These are phyloP conservation scores for Nudaria mundana DNA, from an alignment of 2,888 invertebrate species.

Conservation along the genomic window DNA sequence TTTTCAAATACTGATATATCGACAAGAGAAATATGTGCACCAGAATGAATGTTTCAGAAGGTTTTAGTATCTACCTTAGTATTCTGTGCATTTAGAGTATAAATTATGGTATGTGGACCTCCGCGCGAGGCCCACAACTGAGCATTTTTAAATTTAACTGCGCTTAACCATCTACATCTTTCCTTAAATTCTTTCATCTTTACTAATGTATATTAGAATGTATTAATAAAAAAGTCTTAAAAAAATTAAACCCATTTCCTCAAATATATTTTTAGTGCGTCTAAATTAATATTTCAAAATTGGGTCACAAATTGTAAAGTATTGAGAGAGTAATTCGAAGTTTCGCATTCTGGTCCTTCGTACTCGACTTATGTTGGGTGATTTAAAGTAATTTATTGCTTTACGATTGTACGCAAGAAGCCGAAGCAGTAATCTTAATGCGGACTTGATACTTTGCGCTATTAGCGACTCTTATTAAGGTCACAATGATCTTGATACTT, in stretches of 20 bases:
- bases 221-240: no score
- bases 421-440: constrained; percentile 28
- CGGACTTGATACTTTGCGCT: constrained; percentile 24
- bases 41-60: constrained; percentile 2
- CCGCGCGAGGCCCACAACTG: no score
- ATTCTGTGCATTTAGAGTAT: background rate
- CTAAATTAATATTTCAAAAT: background rate
- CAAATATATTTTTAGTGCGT: background rate
- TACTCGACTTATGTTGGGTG: constrained; percentile 15
- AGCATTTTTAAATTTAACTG: no score
- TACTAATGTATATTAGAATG: no score
- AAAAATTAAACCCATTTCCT: no score
- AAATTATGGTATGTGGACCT: background rate
- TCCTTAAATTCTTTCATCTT: no score
- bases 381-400: constrained; percentile 24
- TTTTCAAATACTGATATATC: constrained; percentile 24
- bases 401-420: constrained; percentile 16
- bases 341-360: no score
- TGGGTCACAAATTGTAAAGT: constrained; percentile 1
- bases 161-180: no score
- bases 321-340: background rate
- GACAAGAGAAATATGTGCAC: constrained; percentile 8
- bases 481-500: constrained; percentile 14
- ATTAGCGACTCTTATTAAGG: constrained; percentile 15
- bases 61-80: background rate